These are phyloP conservation scores for Magallana nippona DNA, from an alignment of 2,888 invertebrate genomes.

Conservation along the genomic window DNA sequence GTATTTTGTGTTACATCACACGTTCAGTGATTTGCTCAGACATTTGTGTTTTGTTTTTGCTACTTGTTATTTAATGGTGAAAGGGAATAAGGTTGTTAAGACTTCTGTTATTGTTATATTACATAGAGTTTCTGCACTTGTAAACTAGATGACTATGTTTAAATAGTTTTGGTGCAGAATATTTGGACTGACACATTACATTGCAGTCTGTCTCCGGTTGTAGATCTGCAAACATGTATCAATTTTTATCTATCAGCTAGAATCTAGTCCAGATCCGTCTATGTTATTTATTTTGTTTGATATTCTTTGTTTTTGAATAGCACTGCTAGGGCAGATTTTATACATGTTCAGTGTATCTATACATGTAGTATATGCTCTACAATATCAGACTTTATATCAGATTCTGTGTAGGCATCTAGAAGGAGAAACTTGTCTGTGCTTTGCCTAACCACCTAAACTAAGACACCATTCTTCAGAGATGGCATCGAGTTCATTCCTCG, in stretches of 20 bases:
- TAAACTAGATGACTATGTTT: too few species aligned
- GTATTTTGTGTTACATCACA: not conserved
- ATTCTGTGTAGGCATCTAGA: not conserved
- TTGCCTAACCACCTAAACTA: too few species aligned
- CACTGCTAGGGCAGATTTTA: not conserved
- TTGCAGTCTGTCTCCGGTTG: too few species aligned
- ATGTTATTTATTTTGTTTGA: conserved; percentile 15
- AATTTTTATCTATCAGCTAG: not conserved
- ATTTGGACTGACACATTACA: too few species aligned
- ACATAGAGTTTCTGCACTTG: too few species aligned
- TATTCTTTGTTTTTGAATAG: not conserved
- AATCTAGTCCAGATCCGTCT: not conserved
- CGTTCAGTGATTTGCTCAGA: not conserved
- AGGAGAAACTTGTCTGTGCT: too few species aligned
- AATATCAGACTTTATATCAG: not conserved
- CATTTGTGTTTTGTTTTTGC: not conserved
- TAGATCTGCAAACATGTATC: too few species aligned
- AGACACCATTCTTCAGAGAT: too few species aligned
- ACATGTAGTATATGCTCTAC: too few species aligned
- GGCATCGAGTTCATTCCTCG: too few species aligned
- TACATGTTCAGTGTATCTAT: not conserved
- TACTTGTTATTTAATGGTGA: conserved; percentile 3
- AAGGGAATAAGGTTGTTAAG: not conserved
- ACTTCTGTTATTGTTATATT: not conserved
- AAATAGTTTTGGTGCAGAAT: too few species aligned